Base-by-base conservation (phyloP, 2,113 vertebrate species). In the Daphoenositta chrysoptera region DNA sequence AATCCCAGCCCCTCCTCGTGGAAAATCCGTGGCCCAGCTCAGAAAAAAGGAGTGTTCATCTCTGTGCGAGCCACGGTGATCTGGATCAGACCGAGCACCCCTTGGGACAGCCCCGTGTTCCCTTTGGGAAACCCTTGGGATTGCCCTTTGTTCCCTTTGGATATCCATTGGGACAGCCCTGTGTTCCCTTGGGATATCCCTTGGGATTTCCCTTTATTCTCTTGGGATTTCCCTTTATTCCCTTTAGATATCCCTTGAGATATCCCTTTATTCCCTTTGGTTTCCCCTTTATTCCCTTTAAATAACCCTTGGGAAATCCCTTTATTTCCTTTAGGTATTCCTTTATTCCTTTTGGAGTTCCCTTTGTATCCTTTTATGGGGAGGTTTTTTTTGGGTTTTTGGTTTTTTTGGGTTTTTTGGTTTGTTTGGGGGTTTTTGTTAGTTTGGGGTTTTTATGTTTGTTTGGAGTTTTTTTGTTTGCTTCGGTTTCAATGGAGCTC, bases 31-130 rank as follows among this genome's bases (percentile, higher is more conserved):
- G 15, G 11, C 12, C 48, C 39, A 5, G 35, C 76, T 35, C 31
- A n/a, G n/a, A n/a, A 1, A 0, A n/a, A 30, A 11, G 0, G 24
- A 18, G 1, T 7, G 2, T 23, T 51, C 16, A 0, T 40, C 50
- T 75, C 61, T 13, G 0, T n/a, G 22, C 22, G 44, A 9, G 19
- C 58, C 8, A 0, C 0, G 20, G n/a, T 5, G 71, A 1, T 42
- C 35, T 6, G 53, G 69, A 6, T 4, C 13, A 17, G 44, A n/a
- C n/a, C n/a, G n/a, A n/a, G n/a, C n/a, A n/a, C n/a, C n/a, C 33
- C 12, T 68, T 27, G 2, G 15, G 15, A 40, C 13, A 11, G 15
- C 27, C n/a, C 5, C 39, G 16, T 28, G 7, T 37, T 45, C 24
- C 68, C 17, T 47, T 7, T n/a, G n/a, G n/a, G n/a, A n/a, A n/a